These are phyloP conservation scores for Pseudomyrmex sp. DNA, from an alignment of 1,140 invertebrate genomes.

Conservation along the genomic window DNA sequence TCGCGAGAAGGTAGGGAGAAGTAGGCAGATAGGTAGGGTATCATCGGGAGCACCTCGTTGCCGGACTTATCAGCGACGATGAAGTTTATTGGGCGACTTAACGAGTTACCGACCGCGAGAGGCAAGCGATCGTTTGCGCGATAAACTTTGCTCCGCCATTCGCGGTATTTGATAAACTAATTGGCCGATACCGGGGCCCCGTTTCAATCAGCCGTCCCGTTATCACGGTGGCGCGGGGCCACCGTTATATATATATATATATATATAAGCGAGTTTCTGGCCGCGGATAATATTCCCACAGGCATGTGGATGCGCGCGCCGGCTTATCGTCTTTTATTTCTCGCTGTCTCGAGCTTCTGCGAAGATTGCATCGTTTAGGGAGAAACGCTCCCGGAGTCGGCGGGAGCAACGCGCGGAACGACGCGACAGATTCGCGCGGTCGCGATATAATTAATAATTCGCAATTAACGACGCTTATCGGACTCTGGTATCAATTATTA, in stretches of 20 bases:
- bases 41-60: slow-evolving; percentile 55
- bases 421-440: background rate
- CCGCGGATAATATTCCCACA: slow-evolving; percentile 35
- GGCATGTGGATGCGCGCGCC: background rate
- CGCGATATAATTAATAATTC: slow-evolving; percentile 33
- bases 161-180: slow-evolving; percentile 72
- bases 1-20: background rate
- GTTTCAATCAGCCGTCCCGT: slow-evolving; percentile 68
- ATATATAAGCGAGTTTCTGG: slow-evolving; percentile 41
- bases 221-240: slow-evolving; percentile 47
- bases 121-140: slow-evolving; percentile 40
- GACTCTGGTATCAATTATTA: slow-evolving; percentile 22
- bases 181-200: slow-evolving; percentile 40
- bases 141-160: slow-evolving; percentile 68
- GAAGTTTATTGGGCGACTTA: slow-evolving; percentile 62
- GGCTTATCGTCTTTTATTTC: background rate
- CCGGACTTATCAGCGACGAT: slow-evolving; percentile 48
- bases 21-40: background rate
- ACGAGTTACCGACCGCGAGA: slow-evolving; percentile 60
- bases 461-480: slow-evolving; percentile 35
- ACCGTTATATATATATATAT: slow-evolving; percentile 15
- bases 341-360: slow-evolving; percentile 7
- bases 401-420: background rate
- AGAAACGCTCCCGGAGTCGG: background rate
- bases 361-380: slow-evolving; percentile 26